Evolutionary conservation across 2,888 invertebrate genomes (phyloP), one percentile per base, ranked within the genome.

Genomic region (Tetranychus truncatus): DNA sequence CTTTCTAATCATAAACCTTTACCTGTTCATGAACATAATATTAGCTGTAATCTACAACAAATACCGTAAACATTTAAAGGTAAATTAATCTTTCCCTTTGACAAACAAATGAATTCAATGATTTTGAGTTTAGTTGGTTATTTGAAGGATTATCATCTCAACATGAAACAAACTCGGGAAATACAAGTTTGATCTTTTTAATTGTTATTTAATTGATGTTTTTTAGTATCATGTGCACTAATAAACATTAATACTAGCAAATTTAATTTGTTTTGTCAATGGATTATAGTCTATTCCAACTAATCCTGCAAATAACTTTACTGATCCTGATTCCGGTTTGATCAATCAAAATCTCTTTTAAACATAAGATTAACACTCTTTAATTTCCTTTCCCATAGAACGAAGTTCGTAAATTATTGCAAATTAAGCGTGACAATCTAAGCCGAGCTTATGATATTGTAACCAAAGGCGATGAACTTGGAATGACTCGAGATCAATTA

Each of bases 1-100:
- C 34, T 84, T 83, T 78, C 77, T 84, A 24, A 80, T 84, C 74
- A 81, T 84, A 73, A 83, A 83, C 78, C 80, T 84, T 44, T 85
- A 84, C 79, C 82, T 84, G 74, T 84, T 84, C 79, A 84, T 84
- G 84, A 81, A 84, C 76, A 84, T 84, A 76, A 83, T 84, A 78
- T 78, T 84, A 21, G 84, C 85, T 21, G 84, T 84, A 34, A 83
- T 84, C 18, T 84, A 84, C 71, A 84, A 84, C 78, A 83, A 83
- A 75, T 84, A 84, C 67, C 82, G 84, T 78, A 80, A 80, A 24
- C 81, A 84, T 55, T 79, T 84, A n/a, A 81, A 81, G 79, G 55
- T 55, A 55, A 55, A 5, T 55, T 15, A 15, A 55, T 55, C 1
- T 15, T 55, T 55, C 34, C 34, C 1, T 34, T 34, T 3, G 1